Evolutionary conservation across 2,113 vertebrate genomes (phyloP).

Genomic region (Oreocharis arfaki): DNA sequence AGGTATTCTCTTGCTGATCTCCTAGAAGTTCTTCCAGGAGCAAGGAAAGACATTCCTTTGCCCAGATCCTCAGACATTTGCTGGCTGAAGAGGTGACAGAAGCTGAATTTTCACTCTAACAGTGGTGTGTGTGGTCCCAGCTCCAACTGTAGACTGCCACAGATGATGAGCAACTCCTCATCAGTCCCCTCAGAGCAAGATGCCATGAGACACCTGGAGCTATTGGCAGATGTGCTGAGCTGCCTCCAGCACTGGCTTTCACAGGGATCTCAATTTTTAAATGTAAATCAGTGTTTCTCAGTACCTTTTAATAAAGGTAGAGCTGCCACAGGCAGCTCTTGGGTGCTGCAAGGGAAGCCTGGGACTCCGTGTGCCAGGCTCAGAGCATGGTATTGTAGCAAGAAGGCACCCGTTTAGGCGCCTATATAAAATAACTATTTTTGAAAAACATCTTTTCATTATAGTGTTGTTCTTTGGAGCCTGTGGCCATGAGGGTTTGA

Average conservation of each 20-base stretch:
- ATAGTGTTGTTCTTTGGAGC: neutral
- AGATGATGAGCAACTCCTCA: neutral
- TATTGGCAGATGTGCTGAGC: neutral
- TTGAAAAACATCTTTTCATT: neutral
- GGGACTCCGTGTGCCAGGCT: neutral
- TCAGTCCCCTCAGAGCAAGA: neutral
- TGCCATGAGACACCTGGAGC: neutral
- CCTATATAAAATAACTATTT: neutral
- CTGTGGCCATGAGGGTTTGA: neutral
- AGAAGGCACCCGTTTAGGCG: accelerated
- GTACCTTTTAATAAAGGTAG: neutral
- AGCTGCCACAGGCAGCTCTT: neutral
- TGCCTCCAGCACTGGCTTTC: neutral
- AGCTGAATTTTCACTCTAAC: neutral
- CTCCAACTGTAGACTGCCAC: neutral
- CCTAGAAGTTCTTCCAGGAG: neutral
- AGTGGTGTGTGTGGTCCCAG: neutral
- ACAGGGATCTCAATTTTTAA: neutral
- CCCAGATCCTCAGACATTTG: neutral
- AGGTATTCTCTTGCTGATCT: neutral
- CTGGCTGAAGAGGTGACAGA: neutral
- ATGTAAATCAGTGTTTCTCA: neutral
- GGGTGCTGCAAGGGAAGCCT: neutral
- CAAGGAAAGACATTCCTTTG: neutral
- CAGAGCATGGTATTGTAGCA: neutral